Evolutionary conservation across 1,140 invertebrate genomes (phyloP).

Genomic region (Bombus superbus): DNA sequence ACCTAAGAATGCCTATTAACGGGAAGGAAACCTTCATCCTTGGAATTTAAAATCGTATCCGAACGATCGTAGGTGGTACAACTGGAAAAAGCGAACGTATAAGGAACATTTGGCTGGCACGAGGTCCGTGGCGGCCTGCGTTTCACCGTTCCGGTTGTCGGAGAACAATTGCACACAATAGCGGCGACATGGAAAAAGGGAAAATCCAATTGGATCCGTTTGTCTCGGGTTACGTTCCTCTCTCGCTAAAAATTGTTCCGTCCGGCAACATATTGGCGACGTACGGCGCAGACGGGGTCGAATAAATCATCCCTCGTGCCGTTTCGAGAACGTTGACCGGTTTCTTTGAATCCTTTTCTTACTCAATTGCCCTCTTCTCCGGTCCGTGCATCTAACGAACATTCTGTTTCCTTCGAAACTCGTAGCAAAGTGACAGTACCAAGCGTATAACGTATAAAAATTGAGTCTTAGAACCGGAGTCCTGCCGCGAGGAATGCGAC

Average conservation of each 20-base stretch:
- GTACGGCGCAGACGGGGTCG: neutral
- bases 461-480: too few relatives aligned
- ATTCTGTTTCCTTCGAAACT: too few relatives aligned
- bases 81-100: slow-evolving; percentile 17
- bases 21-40: neutral
- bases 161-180: slow-evolving; percentile 52
- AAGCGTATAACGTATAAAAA: neutral
- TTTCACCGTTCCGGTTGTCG: slow-evolving; percentile 40
- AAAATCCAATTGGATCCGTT: slow-evolving; percentile 55
- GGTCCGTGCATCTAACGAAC: neutral
- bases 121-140: slow-evolving; percentile 10
- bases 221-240: slow-evolving; percentile 15
- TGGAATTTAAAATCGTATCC: neutral
- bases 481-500: neutral
- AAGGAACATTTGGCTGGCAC: slow-evolving; percentile 69
- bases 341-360: neutral
- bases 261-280: neutral
- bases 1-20: too few relatives aligned
- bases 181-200: slow-evolving; percentile 24
- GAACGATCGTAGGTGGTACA: neutral
- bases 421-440: neutral
- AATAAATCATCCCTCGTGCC: neutral
- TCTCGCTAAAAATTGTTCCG: slow-evolving; percentile 6
- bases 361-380: neutral
- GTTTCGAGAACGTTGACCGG: neutral